Evolutionary conservation across 2,888 invertebrate species (phyloP).

Genomic region (Chesias legatella): DNA sequence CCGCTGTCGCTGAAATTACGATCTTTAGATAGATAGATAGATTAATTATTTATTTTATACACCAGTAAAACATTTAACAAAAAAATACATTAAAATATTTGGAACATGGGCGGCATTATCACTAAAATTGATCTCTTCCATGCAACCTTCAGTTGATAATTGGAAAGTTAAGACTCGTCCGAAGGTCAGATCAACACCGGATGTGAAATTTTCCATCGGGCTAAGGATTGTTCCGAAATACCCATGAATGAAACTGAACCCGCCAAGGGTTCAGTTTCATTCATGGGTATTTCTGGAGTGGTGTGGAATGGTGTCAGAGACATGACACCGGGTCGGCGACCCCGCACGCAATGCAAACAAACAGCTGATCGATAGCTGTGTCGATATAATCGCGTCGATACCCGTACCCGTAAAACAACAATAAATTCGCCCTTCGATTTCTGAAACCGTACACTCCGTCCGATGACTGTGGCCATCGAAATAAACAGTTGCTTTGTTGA

Average conservation of each 20-base stretch:
- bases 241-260: too few relatives aligned
- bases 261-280: conserved; percentile 50
- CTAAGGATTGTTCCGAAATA: conserved; percentile 46
- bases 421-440: neutral
- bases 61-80: too few relatives aligned
- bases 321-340: conserved; percentile 62
- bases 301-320: conserved; percentile 61
- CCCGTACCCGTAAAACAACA: neutral
- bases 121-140: too few relatives aligned
- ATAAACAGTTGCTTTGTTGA: too few relatives aligned
- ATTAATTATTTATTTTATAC: too few relatives aligned
- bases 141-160: too few relatives aligned
- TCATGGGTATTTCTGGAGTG: conserved; percentile 64
- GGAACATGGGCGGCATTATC: too few relatives aligned
- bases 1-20: neutral
- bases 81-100: too few relatives aligned
- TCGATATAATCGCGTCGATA: conserved; percentile 32
- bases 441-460: too few relatives aligned
- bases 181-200: conserved; percentile 43
- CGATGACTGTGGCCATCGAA: too few relatives aligned
- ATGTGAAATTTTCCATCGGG: conserved; percentile 71
- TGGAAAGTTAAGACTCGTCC: conserved; percentile 39
- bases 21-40: conserved; percentile 2
- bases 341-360: conserved; percentile 61
- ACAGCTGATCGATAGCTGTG: conserved; percentile 63